A percentile compares a stretch with the other conserved stretches of the same genome.
phyloP scores from a whole-genome alignment of 2,888 invertebrate species.

The Encarsia formosa region DNA sequence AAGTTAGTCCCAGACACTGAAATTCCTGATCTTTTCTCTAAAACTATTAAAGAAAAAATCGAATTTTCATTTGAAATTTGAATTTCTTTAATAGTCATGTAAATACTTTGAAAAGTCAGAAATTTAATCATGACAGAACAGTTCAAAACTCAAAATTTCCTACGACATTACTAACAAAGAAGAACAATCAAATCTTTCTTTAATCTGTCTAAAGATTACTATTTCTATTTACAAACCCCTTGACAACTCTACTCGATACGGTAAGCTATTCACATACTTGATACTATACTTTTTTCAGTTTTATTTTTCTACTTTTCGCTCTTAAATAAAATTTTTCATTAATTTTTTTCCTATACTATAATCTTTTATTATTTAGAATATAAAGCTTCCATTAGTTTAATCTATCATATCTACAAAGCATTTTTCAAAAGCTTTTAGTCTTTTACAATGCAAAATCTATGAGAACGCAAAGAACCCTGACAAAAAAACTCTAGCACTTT shows the following conservation, averaged over 20 bases:
- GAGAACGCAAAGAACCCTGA: background rate
- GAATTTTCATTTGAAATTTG: slow-evolving; percentile 4
- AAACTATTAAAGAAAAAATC: background rate
- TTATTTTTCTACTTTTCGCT: slow-evolving; percentile 3
- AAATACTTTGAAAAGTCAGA: background rate
- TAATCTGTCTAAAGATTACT: slow-evolving; percentile 14
- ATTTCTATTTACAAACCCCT: slow-evolving; percentile 19
- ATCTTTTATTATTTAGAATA: background rate
- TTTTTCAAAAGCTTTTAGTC: background rate
- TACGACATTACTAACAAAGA: slow-evolving; percentile 1
- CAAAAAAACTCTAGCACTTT: background rate
- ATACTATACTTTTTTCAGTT: slow-evolving; percentile 24
- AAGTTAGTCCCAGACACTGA: slow-evolving; percentile 39
- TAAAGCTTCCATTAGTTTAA: background rate
- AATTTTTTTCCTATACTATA: background rate
- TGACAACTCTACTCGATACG: slow-evolving; percentile 36
- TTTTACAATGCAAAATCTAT: background rate
- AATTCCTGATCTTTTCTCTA: slow-evolving; percentile 30
- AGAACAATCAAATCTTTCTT: slow-evolving; percentile 4
- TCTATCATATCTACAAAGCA: too few species aligned
- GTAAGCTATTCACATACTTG: slow-evolving; percentile 37
- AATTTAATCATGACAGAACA: background rate
- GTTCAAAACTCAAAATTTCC: slow-evolving; percentile 1
- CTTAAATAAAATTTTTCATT: slow-evolving; percentile 2
- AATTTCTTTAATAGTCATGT: background rate